These are phyloP conservation scores for Tarsius wallacei DNA, from an alignment of 2,797 vertebrate genomes.

Conservation along the genomic window DNA sequence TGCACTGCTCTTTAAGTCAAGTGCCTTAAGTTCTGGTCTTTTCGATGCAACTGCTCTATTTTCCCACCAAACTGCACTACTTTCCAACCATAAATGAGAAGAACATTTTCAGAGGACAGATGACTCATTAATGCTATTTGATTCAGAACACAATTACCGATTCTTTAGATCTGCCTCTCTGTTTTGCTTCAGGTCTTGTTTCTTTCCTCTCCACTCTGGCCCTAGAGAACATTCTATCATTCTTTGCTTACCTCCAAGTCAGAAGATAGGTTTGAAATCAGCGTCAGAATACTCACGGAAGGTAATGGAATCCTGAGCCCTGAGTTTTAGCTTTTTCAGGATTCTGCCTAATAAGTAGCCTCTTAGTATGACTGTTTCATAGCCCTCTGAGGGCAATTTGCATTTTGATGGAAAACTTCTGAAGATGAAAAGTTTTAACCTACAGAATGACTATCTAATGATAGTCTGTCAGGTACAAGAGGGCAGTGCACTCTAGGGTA, in stretches of 20 bases:
- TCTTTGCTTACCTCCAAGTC: conserved; percentile 48
- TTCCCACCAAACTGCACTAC: conserved; percentile 26
- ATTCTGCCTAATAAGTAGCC: conserved; percentile 68
- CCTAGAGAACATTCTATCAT: conserved; percentile 51
- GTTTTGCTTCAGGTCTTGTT: conserved; percentile 53
- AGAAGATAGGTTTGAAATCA: conserved; percentile 48
- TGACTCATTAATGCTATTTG: conserved; percentile 60
- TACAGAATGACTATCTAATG: conserved; percentile 50
- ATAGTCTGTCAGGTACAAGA: not conserved
- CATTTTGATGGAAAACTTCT: conserved; percentile 74
- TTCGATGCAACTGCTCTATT: not conserved
- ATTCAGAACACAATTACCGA: conserved; percentile 2
- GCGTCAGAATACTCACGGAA: conserved; percentile 47
- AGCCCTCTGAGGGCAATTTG: conserved; percentile 52
- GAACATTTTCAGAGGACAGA: conserved; percentile 51
- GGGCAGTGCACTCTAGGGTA: not conserved
- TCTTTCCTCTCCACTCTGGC: conserved; percentile 17
- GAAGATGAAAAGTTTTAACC: conserved; percentile 58
- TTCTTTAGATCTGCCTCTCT: conserved; percentile 19
- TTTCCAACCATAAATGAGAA: conserved; percentile 30
- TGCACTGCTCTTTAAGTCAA: not conserved
- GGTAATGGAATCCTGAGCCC: conserved; percentile 42
- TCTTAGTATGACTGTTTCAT: not conserved
- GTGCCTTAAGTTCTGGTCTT: not conserved
- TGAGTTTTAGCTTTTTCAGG: not conserved